phyloP scores from a whole-genome alignment of 2,113 vertebrate genomes.

The Tonatia bakeri region DNA sequence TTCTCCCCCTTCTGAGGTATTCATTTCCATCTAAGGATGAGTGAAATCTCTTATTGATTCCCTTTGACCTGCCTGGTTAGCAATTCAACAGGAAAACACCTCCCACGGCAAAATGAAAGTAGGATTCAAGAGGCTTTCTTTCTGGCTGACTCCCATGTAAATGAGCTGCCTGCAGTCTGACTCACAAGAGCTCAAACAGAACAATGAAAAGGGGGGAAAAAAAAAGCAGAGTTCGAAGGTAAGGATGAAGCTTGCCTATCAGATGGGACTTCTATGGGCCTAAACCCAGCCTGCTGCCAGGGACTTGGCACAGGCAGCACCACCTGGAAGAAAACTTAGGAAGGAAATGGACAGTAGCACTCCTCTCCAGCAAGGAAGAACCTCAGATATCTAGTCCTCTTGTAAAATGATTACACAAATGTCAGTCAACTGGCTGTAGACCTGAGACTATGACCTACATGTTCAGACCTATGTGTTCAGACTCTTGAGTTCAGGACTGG shows the following conservation, averaged over 20 bases:
- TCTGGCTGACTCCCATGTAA: slow-evolving; percentile 66
- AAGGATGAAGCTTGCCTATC: not conserved
- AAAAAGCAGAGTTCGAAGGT: slow-evolving; percentile 10
- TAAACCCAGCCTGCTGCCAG: not conserved
- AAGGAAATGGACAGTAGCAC: not conserved
- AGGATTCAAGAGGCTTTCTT: slow-evolving; percentile 50
- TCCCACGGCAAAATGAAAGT: slow-evolving; percentile 47
- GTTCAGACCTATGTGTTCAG: not conserved
- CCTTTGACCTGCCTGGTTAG: slow-evolving; percentile 59
- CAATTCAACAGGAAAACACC: slow-evolving; percentile 64
- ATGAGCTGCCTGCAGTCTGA: slow-evolving; percentile 69
- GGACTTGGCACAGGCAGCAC: not conserved
- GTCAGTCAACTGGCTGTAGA: not conserved
- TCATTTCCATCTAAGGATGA: slow-evolving; percentile 45
- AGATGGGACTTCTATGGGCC: not conserved
- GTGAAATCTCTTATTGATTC: slow-evolving; percentile 28
- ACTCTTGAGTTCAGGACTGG: not conserved
- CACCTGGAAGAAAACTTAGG: not conserved
- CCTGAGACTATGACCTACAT: not conserved
- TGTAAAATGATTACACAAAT: not conserved
- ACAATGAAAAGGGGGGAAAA: not conserved
- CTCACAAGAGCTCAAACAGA: slow-evolving; percentile 59
- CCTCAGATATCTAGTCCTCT: not conserved
- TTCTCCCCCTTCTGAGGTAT: not conserved
- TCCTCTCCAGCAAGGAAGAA: not conserved